Percentiles rank a stretch among this genome's conserved stretches.
phyloP scores from a whole-genome alignment of 1,140 invertebrate species.

The Zaprionus inermis region DNA sequence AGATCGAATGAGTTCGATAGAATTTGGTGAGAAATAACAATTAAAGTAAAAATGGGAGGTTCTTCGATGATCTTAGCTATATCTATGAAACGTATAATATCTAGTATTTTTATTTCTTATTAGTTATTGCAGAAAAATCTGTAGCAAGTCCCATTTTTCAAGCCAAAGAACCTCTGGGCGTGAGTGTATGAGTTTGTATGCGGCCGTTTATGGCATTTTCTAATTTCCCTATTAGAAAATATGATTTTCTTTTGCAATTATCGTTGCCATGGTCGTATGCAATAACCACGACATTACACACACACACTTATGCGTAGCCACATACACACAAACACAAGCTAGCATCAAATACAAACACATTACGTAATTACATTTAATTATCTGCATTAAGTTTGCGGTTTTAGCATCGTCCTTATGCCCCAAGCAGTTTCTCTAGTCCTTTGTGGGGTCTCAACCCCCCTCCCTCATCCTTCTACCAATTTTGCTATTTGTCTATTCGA shows the following conservation, averaged over 20 bases:
- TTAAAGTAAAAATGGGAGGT: no score
- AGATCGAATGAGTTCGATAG: background rate
- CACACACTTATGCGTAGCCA: no score
- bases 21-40: background rate
- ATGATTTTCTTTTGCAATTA: constrained; percentile 8
- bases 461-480: background rate
- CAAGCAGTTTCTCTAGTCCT: constrained; percentile 7
- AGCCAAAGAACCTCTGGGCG: background rate
- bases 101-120: no score
- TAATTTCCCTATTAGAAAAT: constrained; percentile 6
- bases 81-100: no score
- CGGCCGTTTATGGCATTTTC: background rate
- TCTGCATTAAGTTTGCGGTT: constrained; percentile 75
- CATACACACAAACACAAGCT: constrained; percentile 36
- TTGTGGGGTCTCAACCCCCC: background rate
- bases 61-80: no score
- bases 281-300: constrained; percentile 57
- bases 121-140: no score
- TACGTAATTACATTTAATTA: constrained; percentile 81
- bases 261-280: constrained; percentile 16
- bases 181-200: background rate
- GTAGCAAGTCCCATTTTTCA: background rate
- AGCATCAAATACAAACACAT: constrained; percentile 55
- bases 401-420: constrained; percentile 10
- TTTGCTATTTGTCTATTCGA: constrained; percentile 14